Percentiles rank a stretch among this genome's conserved stretches.
Evolutionary conservation across 2,113 vertebrate species (phyloP).

Genomic region (Alouatta palliata): DNA sequence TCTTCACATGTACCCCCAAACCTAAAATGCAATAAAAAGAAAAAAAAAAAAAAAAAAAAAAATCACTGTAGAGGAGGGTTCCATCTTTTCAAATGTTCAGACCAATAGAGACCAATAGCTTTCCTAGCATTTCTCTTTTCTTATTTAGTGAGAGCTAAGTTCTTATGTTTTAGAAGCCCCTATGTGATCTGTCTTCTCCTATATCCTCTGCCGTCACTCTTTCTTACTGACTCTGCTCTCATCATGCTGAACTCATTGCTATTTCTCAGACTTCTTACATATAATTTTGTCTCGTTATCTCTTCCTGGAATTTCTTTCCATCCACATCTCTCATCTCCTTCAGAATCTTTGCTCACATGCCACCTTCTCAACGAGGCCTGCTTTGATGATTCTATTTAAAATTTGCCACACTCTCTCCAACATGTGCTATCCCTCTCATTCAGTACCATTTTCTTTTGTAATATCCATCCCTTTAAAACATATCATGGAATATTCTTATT

Average conservation of each 20-base stretch:
- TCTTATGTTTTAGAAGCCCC: neutral
- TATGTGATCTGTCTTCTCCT: neutral
- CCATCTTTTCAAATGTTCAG: neutral
- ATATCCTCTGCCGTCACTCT: neutral
- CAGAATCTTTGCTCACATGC: neutral
- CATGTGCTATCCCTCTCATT: neutral
- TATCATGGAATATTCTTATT: neutral
- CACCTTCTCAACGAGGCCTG: neutral
- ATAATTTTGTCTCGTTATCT: neutral
- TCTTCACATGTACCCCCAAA: too few species aligned
- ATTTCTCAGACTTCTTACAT: neutral
- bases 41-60: too few species aligned
- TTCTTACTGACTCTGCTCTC: neutral
- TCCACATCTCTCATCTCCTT: neutral
- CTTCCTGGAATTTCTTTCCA: neutral
- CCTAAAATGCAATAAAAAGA: too few species aligned
- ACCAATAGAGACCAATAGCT: neutral
- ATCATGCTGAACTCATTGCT: neutral
- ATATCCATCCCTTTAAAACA: neutral
- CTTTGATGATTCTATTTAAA: neutral
- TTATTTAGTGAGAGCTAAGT: neutral
- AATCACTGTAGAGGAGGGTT: neutral
- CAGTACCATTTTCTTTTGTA: neutral
- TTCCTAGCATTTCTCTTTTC: neutral
- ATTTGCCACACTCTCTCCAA: neutral